Base-by-base conservation (phyloP, 2,113 vertebrate species). In the Monopterus albus region DNA sequence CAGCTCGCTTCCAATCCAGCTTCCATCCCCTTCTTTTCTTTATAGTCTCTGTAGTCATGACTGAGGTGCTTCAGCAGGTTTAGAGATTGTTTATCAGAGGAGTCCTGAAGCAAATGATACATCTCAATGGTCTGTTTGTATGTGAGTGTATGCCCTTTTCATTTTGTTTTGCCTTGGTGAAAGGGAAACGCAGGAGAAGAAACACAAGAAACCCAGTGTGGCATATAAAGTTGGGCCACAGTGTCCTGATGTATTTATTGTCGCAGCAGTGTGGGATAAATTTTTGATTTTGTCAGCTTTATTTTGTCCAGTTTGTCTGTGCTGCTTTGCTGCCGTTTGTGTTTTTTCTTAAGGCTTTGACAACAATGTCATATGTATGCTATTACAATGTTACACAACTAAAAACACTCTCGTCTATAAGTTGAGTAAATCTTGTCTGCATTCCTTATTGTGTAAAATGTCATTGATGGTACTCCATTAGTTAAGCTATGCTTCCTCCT, bases 401-500 rank as follows among this genome's bases (percentile, higher is more conserved):
- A 18, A 66, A 50, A 66, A 65, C 43, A 52, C 42, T 23, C 50
- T 49, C 53, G 60, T 70, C 60, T 69, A n/a, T 12, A 5, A 5
- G 64, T 57, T 65, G 40, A 50, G 58, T 8, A 20, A 23, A 43
- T 52, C 12, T 42, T 42, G 56, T 77, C 40, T 71, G 49, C 35
- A 59, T 40, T 57, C 28, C 26, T 83, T 62, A 81, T 77, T 74
- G 67, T 75, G 45, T 39, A 21, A 36, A 43, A 74, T 50, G 53
- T 66, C 18, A 36, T 47, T 71, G n/a, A 31, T 31, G 29, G 5
- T 6, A 28, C 60, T 73, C 79, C 43, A 87, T 86, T 85, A 84
- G 75, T 73, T 50, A 29, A 72, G 67, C 47, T 71, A 78, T 49
- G 25, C 75, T 64, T 72, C 68, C 36, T 74, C 60, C 31, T 72